phyloP scores from a whole-genome alignment of 2,888 invertebrate species.

The Parnassius apollo region DNA sequence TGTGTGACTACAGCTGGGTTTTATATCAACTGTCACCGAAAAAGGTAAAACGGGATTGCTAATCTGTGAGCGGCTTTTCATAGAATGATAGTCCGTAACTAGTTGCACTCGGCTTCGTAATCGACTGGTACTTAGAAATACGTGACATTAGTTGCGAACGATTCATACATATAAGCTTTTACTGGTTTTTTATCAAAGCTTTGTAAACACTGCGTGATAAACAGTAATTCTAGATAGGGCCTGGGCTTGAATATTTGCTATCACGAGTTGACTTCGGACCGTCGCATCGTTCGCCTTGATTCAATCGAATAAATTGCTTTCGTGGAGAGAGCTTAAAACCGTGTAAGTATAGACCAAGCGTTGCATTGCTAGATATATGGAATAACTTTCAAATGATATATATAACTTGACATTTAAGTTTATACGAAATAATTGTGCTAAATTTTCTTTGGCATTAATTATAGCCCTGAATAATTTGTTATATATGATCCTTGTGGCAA shows the following conservation, averaged over 20 bases:
- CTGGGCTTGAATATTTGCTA: conserved; percentile 14
- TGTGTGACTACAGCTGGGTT: no score
- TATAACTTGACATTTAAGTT: no score
- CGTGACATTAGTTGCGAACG: conserved; percentile 27
- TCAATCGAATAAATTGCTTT: no score
- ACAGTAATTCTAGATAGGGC: conserved; percentile 36
- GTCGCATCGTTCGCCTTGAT: neutral
- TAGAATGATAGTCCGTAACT: neutral
- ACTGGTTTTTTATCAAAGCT: conserved; percentile 61
- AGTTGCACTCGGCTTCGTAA: conserved; percentile 1
- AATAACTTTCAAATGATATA: no score
- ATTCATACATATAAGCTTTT: conserved; percentile 56
- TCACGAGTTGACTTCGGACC: neutral
- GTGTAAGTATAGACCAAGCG: no score
- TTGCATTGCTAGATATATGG: no score
- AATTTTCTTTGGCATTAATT: no score
- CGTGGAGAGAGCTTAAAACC: no score
- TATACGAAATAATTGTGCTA: no score
- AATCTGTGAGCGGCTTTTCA: neutral
- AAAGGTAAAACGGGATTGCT: conserved; percentile 1
- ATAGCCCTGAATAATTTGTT: no score
- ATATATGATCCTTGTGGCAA: no score
- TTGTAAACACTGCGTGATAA: conserved; percentile 65
- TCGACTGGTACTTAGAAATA: conserved; percentile 18
- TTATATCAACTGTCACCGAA: neutral